phyloP scores from a whole-genome alignment of 2,888 invertebrate genomes.

The Tetramorium bicarinatum region DNA sequence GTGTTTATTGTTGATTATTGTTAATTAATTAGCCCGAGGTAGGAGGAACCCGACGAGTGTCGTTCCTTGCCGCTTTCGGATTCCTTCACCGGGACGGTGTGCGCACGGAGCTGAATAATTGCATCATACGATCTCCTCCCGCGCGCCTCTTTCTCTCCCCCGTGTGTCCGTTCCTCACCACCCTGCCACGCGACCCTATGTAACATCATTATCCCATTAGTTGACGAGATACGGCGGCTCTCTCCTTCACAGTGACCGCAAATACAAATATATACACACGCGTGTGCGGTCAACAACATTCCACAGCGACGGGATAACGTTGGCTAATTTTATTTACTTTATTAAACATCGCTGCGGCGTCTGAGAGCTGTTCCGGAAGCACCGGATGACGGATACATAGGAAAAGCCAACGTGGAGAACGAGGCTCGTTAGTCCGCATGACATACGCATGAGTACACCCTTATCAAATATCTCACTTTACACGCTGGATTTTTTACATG shows the following conservation, averaged over 20 bases:
- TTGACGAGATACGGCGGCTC: conserved; percentile 54
- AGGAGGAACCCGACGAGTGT: conserved; percentile 44
- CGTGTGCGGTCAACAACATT: conserved; percentile 33
- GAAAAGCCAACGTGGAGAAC: neutral
- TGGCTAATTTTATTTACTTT: conserved; percentile 64
- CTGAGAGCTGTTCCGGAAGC: conserved; percentile 28
- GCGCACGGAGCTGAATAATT: conserved; percentile 74
- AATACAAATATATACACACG: conserved; percentile 8
- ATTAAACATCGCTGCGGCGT: conserved; percentile 54
- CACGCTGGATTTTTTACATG: neutral
- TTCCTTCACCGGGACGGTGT: conserved; percentile 60
- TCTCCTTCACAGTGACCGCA: conserved; percentile 20
- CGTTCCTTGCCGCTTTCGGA: conserved; percentile 62
- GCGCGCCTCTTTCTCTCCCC: conserved; percentile 7
- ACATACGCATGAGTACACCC: neutral
- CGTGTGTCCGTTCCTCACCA: neutral
- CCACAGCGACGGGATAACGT: conserved; percentile 48
- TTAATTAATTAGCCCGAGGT: conserved; percentile 47
- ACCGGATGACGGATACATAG: neutral
- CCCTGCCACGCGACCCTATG: conserved; percentile 76
- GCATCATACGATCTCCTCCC: conserved; percentile 70
- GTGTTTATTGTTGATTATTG: conserved; percentile 1
- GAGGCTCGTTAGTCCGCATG: neutral
- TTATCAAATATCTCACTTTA: neutral
- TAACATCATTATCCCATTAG: conserved; percentile 80